phyloP scores from a whole-genome alignment of 23 tunicate species.

The Ciona savignyi region DNA sequence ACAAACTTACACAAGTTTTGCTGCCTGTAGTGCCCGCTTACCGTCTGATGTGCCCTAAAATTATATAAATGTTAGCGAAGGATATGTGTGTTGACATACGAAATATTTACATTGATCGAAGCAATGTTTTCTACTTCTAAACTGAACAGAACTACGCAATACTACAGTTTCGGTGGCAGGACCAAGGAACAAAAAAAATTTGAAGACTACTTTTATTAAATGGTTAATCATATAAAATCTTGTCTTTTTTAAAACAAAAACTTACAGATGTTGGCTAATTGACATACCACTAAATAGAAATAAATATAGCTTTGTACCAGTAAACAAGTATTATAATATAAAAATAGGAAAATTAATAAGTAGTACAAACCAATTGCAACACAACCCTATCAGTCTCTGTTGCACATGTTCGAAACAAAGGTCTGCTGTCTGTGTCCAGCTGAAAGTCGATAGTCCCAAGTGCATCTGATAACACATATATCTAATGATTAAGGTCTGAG shows the following conservation, averaged over 20 bases:
- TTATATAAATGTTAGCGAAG: background rate
- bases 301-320: no score
- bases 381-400: slow-evolving; percentile 73
- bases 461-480: background rate
- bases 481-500: no score
- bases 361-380: slow-evolving; percentile 62
- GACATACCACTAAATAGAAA: no score
- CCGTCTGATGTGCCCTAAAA: slow-evolving; percentile 91
- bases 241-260: no score
- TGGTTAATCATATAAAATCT: no score
- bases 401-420: slow-evolving; percentile 84
- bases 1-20: slow-evolving; percentile 74
- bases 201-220: no score
- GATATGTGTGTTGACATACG: background rate
- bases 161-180: no score
- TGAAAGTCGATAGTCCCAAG: slow-evolving; percentile 71
- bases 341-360: background rate
- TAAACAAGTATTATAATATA: background rate
- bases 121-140: no score
- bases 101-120: background rate
- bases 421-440: slow-evolving; percentile 63
- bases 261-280: no score
- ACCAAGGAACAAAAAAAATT: no score
- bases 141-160: no score
- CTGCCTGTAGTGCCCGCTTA: slow-evolving; percentile 81